Evolutionary conservation across 2,888 invertebrate species (phyloP), one percentile per base, ranked within the genome.

Genomic region (Temnothorax ravouxi): DNA sequence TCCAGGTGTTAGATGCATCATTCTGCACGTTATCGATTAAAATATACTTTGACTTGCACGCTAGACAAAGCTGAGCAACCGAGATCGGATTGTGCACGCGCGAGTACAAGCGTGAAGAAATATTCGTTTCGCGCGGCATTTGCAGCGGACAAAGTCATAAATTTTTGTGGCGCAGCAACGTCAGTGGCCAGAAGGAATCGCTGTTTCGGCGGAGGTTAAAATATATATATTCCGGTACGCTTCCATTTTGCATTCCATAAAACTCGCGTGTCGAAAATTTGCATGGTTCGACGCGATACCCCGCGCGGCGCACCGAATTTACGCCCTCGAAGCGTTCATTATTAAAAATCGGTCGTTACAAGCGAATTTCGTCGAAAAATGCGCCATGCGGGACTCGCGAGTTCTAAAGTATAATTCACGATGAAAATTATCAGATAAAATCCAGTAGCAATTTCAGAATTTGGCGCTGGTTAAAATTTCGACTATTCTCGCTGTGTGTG

Each of bases 161-260:
- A 77, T 77, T 77, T 77, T 77, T 50, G 44, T 41, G 67, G 66
- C 66, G 25, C 67, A 44, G 54, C 69, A 44, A 77, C 69, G 77
- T 67, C 77, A 69, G 77, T 77, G 54, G 69, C 77, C 69, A 77
- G 69, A 69, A 77, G 69, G 69, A 77, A 77, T 77, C 69, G 77
- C 77, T 69, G 69, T 77, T 77, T 77, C 77, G 77, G 54, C 54
- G 77, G 69, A 69, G 77, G 69, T 54, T 29, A 56, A 77, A 77
- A 77, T 77, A 77, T 56, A 77, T 69, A 77, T 69, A 77, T 76
- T 66, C 67, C 66, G 38, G 52, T 62, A 74, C 50, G 81, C 61
- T 72, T 50, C 74, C 74, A 74, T 75, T 81, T 81, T 81, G 81
- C 81, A 81, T 81, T 81, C 81, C 75, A 64, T 81, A 81, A 81